Percentiles rank a stretch among this genome's conserved stretches.
Evolutionary conservation across 2,797 vertebrate genomes (phyloP).

Genomic region (Alfaro cultratus): DNA sequence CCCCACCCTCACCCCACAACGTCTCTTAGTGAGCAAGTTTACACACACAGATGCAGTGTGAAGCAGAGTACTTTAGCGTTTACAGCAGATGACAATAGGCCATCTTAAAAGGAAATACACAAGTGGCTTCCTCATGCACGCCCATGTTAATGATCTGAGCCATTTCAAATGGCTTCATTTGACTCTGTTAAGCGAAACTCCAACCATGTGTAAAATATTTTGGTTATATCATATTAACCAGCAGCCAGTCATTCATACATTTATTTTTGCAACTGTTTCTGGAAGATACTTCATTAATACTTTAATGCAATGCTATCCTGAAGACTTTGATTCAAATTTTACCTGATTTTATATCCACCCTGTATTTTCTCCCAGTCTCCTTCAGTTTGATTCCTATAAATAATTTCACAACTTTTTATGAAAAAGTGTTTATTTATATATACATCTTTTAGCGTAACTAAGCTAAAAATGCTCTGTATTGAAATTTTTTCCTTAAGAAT

Average conservation of each 20-base stretch:
- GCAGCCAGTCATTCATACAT: not conserved
- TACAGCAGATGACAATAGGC: constrained; percentile 54
- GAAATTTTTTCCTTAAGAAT: too few species aligned
- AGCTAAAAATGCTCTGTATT: too few species aligned
- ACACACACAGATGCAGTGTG: constrained; percentile 29
- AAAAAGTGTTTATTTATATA: too few species aligned
- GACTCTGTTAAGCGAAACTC: not conserved
- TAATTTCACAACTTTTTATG: not conserved
- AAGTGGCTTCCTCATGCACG: constrained; percentile 16
- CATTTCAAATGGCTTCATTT: constrained; percentile 14
- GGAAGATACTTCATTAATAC: not conserved
- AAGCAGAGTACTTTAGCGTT: constrained; percentile 43
- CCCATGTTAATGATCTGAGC: constrained; percentile 12
- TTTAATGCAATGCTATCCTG: not conserved
- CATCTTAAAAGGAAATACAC: constrained; percentile 15
- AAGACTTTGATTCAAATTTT: not conserved
- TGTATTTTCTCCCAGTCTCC: not conserved
- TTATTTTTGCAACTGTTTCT: not conserved
- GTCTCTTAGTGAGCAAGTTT: constrained; percentile 41
- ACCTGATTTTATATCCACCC: not conserved
- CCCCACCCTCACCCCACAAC: constrained; percentile 16
- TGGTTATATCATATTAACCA: constrained; percentile 10
- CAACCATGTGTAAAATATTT: constrained; percentile 16
- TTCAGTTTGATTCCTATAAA: not conserved
- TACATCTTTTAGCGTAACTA: too few species aligned